Conservation (phyloP, 2,797 vertebrate genomes). For the Coranthus polyacanthus region DNA sequence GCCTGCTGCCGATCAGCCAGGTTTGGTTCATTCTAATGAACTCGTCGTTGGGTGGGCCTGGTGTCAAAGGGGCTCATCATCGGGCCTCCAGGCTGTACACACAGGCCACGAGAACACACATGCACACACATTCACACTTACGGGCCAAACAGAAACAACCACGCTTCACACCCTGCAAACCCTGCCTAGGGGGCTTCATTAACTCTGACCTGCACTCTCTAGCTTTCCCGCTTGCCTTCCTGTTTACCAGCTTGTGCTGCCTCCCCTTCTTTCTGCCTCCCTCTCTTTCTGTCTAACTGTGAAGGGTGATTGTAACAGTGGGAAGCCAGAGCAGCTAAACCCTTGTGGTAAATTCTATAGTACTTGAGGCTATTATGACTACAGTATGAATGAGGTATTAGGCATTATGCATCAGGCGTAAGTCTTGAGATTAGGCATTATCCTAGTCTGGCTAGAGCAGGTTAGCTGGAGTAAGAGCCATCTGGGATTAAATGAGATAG, state of each 20-base stretch:
- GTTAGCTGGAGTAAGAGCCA: constrained; percentile 71
- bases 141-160: constrained; percentile 64
- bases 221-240: constrained; percentile 54
- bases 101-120: constrained; percentile 36
- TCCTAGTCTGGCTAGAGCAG: constrained; percentile 74
- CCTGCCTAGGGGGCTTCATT: constrained; percentile 76
- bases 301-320: constrained; percentile 62
- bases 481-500: constrained; percentile 74
- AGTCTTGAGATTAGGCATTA: constrained; percentile 79
- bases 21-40: constrained; percentile 74
- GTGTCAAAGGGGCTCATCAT: constrained; percentile 75
- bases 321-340: constrained; percentile 56
- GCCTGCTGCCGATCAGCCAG: constrained; percentile 39
- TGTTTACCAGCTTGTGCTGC: constrained; percentile 70
- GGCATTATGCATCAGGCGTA: constrained; percentile 74
- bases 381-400: constrained; percentile 78
- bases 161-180: constrained; percentile 71
- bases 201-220: constrained; percentile 72
- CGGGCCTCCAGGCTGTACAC: constrained; percentile 53
- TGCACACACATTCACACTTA: constrained; percentile 28
- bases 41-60: constrained; percentile 49
- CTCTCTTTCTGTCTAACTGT: constrained; percentile 54
- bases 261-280: constrained; percentile 38
- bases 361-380: constrained; percentile 72
- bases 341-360: constrained; percentile 48